Conservation (phyloP, 2,113 vertebrate genomes). For the Bolborhynchus lineola region DNA sequence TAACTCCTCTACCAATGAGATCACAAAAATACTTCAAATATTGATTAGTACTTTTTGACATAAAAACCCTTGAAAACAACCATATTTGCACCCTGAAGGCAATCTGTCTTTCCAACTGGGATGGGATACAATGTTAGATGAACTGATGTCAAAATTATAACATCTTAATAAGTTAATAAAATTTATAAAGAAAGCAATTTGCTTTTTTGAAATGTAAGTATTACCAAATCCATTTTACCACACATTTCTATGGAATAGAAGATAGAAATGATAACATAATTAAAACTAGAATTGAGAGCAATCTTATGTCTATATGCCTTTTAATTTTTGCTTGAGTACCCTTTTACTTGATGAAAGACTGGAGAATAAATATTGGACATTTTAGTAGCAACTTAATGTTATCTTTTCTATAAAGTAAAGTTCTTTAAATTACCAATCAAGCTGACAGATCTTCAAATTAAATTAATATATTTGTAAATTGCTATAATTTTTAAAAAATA, state of each 20-base stretch:
- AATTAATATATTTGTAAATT: neutral
- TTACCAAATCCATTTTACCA: neutral
- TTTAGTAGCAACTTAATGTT: neutral
- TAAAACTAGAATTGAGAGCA: neutral
- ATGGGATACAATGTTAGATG: neutral
- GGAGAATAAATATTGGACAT: neutral
- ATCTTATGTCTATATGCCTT: neutral
- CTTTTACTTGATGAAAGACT: neutral
- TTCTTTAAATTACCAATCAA: neutral
- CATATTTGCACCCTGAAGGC: neutral
- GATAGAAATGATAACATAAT: neutral
- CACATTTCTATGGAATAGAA: neutral
- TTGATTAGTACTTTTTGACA: neutral
- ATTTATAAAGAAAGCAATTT: neutral
- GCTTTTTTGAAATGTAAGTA: neutral
- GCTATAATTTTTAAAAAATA: neutral
- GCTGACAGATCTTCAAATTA: neutral
- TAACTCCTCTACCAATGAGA: neutral
- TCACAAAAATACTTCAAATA: neutral
- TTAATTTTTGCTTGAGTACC: neutral
- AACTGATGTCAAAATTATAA: neutral
- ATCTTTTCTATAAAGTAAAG: neutral
- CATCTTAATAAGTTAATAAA: neutral
- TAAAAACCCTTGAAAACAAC: neutral
- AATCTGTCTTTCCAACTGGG: neutral